Percentiles rank a stretch among this genome's conserved stretches.
Conservation (phyloP, 1,140 invertebrate genomes). For the Lucilia sericata region DNA sequence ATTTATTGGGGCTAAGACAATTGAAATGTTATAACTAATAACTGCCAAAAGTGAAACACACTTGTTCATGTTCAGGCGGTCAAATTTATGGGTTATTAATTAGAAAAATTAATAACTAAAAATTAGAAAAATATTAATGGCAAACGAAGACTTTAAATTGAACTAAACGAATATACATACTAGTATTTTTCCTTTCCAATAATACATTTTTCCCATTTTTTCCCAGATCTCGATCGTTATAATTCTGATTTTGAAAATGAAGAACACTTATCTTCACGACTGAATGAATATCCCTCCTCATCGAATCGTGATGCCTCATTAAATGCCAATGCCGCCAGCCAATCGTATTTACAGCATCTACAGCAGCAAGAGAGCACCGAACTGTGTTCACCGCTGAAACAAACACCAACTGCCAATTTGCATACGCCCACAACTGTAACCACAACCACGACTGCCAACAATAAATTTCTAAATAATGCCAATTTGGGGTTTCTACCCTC, state of each 20-base stretch:
- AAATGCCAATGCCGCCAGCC: conserved; percentile 46
- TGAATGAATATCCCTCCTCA: conserved; percentile 66
- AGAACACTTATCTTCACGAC: conserved; percentile 63
- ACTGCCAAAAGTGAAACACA: too few species aligned
- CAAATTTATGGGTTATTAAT: too few species aligned
- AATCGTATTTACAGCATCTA: conserved; percentile 62
- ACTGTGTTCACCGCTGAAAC: conserved; percentile 55
- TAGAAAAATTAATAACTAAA: too few species aligned
- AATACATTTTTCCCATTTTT: not conserved
- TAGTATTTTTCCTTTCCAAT: too few species aligned
- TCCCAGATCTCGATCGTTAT: conserved; percentile 72
- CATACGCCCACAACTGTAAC: conserved; percentile 20
- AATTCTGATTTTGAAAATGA: conserved; percentile 73
- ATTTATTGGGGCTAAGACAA: too few species aligned
- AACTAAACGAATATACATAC: too few species aligned
- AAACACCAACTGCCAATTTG: conserved; percentile 39
- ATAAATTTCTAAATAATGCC: conserved; percentile 61
- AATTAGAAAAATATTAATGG: too few species aligned
- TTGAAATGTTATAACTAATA: too few species aligned
- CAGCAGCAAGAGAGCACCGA: conserved; percentile 68
- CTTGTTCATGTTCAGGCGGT: too few species aligned
- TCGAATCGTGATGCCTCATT: conserved; percentile 50
- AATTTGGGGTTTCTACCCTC: conserved; percentile 58
- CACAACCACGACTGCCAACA: conserved; percentile 44
- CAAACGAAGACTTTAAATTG: too few species aligned